Base-by-base conservation (phyloP, 2,113 vertebrate species). In the Plecotus auritus region DNA sequence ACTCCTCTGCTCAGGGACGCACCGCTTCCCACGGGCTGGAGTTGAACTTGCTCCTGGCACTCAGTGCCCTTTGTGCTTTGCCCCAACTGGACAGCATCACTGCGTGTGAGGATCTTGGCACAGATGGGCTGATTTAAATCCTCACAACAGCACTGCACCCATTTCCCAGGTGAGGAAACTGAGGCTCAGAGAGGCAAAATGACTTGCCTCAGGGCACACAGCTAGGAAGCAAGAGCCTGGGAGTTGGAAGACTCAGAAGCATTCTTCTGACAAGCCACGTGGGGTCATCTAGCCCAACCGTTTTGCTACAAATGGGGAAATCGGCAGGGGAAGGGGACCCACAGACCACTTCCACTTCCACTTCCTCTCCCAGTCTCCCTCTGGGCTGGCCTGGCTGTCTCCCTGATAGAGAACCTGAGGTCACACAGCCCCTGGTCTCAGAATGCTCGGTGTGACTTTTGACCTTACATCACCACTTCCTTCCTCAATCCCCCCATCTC, bases 141-240 rank as follows among this genome's bases (percentile, higher is more conserved):
- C 45, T 83, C 35, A 37, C 35, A 23, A 26, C 14, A 56, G 26
- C 40, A 30, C 61, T 56, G 30, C 10, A 35, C 82, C 11, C 77
- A 78, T 61, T 84, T 76, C 37, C 85, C 28, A 88, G 89, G 26
- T n/a, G n/a, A 77, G 91, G 76, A 90, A 85, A 81, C 66, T 16
- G 54, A 94, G 73, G 28, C 16, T 22, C 54, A 42, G 66, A 40
- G 47, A 66, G 67, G 73, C 66, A 54, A 16, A 42, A 35, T 5
- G 28, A 77, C 47, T 22, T 59, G 51, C 56, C 37, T 83, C 8
- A 35, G 59, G 59, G 23, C 49, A 9, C 54, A 40, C 10, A 73
- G 45, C 42, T 9, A 35, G 74, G 37, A 59, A 84, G 56, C 74
- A n/a, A n/a, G 37, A 54, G 90, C 32, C 9, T 0, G 5, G 54